Conservation (phyloP, 2,113 vertebrate species). For the Entomyzon cyanotis region DNA sequence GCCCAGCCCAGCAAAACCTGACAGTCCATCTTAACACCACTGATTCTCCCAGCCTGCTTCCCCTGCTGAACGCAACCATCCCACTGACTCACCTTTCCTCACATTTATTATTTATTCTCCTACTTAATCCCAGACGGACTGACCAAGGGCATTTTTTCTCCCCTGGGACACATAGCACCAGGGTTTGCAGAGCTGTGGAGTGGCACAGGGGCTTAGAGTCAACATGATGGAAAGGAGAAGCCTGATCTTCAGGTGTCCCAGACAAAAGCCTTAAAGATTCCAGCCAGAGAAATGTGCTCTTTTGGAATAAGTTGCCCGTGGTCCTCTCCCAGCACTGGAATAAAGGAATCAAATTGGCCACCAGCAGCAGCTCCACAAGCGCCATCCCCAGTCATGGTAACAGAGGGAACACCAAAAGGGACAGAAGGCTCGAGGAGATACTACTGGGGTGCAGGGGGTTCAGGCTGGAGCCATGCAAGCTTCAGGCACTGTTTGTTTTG, state of each 20-base stretch:
- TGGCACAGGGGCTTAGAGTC: background rate
- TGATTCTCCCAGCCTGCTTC: background rate
- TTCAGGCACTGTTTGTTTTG: background rate
- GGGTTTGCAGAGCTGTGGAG: background rate
- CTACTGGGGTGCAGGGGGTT: fast-evolving
- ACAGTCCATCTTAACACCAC: fast-evolving
- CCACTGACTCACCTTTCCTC: background rate
- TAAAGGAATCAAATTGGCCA: background rate
- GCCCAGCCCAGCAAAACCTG: background rate
- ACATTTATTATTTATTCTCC: background rate
- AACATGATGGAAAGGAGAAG: background rate
- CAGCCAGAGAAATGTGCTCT: background rate
- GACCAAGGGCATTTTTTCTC: background rate
- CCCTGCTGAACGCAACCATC: background rate
- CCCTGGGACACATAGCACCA: background rate
- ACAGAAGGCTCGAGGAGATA: background rate
- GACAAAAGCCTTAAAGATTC: background rate
- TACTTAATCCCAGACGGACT: fast-evolving
- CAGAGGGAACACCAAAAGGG: background rate
- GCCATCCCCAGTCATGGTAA: fast-evolving
- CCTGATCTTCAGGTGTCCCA: background rate
- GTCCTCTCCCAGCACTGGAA: background rate
- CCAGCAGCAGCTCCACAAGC: background rate
- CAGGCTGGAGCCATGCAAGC: background rate
- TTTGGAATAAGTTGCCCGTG: background rate